phyloP scores from a whole-genome alignment of 2,888 invertebrate genomes.

The Scrobipalpa costella region DNA sequence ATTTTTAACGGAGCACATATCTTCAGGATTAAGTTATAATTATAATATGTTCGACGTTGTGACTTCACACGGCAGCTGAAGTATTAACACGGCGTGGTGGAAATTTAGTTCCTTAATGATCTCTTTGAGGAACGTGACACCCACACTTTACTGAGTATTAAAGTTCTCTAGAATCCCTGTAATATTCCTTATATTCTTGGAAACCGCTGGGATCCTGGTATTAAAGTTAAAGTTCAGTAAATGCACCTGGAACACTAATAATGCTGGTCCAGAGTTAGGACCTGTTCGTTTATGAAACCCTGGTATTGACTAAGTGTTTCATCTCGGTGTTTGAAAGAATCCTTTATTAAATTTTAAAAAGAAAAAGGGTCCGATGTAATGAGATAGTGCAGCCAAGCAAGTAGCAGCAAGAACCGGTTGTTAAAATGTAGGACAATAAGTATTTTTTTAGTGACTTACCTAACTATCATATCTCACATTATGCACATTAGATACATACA shows the following conservation, averaged over 20 bases:
- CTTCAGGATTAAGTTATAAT: no score
- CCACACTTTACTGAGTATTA: constrained; percentile 1
- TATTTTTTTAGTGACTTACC: no score
- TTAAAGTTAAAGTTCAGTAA: constrained; percentile 1
- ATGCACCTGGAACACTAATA: constrained; percentile 6
- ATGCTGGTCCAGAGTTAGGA: background rate
- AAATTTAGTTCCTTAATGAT: constrained; percentile 13
- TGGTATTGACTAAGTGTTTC: background rate
- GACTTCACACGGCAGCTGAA: background rate
- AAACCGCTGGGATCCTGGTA: background rate
- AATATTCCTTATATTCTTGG: constrained; percentile 4
- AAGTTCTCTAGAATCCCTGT: background rate
- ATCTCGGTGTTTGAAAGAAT: no score
- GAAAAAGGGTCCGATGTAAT: no score
- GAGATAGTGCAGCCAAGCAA: no score
- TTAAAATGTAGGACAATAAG: no score
- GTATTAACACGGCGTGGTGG: constrained; percentile 12
- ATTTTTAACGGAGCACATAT: no score
- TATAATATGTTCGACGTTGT: background rate
- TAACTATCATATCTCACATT: no score
- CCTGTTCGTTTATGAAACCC: background rate
- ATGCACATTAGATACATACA: no score
- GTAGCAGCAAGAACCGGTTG: no score
- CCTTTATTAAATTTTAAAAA: no score
- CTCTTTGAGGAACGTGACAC: constrained; percentile 9